A percentile compares a stretch with the other conserved stretches of the same genome.
These are phyloP conservation scores for Polyergus mexicanus DNA, from an alignment of 1,140 invertebrate species.

Conservation along the genomic window DNA sequence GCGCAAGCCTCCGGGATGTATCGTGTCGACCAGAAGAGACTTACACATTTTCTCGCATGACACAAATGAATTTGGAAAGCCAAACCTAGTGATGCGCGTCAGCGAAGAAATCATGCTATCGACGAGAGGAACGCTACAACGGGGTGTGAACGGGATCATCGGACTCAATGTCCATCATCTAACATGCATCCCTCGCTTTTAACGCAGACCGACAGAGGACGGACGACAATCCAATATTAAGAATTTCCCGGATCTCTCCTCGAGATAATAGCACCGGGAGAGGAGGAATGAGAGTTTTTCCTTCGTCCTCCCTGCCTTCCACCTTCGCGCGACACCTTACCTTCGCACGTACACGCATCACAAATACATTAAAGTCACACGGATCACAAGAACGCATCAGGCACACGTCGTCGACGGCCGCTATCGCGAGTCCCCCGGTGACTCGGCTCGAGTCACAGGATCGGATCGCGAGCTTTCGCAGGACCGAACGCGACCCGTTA, in stretches of 20 bases:
- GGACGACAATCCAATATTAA: not conserved
- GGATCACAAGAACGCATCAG: slow-evolving; percentile 48
- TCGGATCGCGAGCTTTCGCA: not conserved
- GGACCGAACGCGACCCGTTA: slow-evolving; percentile 19
- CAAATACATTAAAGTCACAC: slow-evolving; percentile 58
- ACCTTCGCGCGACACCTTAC: not conserved
- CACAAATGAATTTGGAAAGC: slow-evolving; percentile 10
- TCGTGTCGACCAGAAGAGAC: slow-evolving; percentile 18
- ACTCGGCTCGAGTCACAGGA: slow-evolving; percentile 28
- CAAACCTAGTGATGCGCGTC: slow-evolving; percentile 19
- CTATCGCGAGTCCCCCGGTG: not conserved
- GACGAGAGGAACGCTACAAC: slow-evolving; percentile 12
- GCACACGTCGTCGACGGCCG: slow-evolving; percentile 42
- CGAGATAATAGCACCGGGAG: slow-evolving; percentile 33
- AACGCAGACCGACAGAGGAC: not conserved
- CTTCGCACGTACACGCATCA: slow-evolving; percentile 30
- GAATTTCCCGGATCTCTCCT: slow-evolving; percentile 1
- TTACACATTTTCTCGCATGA: not conserved
- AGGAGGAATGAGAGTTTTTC: not conserved
- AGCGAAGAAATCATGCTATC: slow-evolving; percentile 25
- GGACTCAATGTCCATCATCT: not conserved
- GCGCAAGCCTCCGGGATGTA: slow-evolving; percentile 36
- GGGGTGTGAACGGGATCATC: not conserved
- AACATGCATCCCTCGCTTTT: slow-evolving; percentile 4
- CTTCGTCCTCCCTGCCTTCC: not conserved